A percentile compares a stretch with the other conserved stretches of the same genome.
These are phyloP conservation scores for Sebastes reedi DNA, from an alignment of 2,797 vertebrate species.

Conservation along the genomic window DNA sequence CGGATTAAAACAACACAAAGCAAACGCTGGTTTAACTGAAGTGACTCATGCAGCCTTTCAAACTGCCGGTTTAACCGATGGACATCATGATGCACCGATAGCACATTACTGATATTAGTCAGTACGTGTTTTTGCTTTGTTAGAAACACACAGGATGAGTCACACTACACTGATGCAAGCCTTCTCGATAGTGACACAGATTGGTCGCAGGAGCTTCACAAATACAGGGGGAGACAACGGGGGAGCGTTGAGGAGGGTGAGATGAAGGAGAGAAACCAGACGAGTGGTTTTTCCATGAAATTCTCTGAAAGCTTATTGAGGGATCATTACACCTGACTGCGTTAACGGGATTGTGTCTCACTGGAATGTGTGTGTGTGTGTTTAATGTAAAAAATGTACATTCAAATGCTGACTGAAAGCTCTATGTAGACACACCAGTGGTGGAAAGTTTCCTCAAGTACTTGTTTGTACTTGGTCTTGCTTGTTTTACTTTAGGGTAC, in stretches of 20 bases:
- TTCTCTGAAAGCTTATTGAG: constrained; percentile 52
- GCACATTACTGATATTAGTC: background rate
- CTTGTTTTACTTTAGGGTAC: background rate
- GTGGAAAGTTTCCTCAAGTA: background rate
- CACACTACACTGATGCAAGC: background rate
- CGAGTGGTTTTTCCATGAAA: constrained; percentile 24
- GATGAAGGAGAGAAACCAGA: background rate
- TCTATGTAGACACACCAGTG: background rate
- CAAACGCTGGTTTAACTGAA: background rate
- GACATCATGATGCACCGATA: background rate
- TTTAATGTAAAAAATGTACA: constrained; percentile 19
- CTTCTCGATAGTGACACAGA: background rate
- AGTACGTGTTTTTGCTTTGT: background rate
- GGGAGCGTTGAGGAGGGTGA: background rate
- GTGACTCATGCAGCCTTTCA: background rate
- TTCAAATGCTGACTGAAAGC: background rate
- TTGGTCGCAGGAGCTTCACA: background rate
- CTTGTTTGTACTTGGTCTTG: background rate
- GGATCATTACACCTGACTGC: constrained; percentile 56
- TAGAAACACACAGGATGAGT: background rate
- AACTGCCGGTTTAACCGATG: background rate
- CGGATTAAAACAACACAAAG: background rate
- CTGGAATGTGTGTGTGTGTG: constrained; percentile 46
- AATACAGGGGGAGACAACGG: background rate
- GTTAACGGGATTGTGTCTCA: constrained; percentile 34